Conservation (phyloP, 2,888 invertebrate species). For the Archips crataeganus region DNA sequence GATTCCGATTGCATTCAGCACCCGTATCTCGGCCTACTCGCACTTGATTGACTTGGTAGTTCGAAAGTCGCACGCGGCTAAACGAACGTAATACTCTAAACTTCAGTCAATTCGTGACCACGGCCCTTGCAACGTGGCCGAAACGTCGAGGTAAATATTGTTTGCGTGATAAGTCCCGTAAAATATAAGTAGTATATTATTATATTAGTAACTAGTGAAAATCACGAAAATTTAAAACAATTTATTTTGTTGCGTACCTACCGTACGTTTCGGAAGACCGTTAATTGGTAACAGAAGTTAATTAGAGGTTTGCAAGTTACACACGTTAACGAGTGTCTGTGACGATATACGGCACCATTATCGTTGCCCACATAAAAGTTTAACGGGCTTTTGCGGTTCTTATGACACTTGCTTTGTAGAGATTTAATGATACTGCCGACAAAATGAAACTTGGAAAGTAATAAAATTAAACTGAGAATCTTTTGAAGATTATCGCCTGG, state of each 20-base stretch:
- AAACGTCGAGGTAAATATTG: too few species aligned
- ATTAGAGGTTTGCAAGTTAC: slow-evolving; percentile 49
- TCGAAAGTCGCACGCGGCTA: too few species aligned
- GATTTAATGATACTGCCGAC: slow-evolving; percentile 14
- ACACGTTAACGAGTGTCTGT: slow-evolving; percentile 48
- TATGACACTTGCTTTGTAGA: slow-evolving; percentile 19
- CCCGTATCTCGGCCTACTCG: too few species aligned
- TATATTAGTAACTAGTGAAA: too few species aligned
- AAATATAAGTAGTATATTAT: too few species aligned
- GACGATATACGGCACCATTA: slow-evolving; percentile 38
- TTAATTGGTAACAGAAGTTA: slow-evolving; percentile 52
- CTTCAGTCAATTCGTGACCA: too few species aligned
- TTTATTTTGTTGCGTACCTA: slow-evolving; percentile 32
- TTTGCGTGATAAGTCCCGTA: too few species aligned
- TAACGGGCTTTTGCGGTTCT: slow-evolving; percentile 18
- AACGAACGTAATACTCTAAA: too few species aligned
- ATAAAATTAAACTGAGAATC: background rate
- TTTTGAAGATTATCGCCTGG: background rate
- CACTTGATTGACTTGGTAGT: too few species aligned
- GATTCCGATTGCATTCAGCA: too few species aligned
- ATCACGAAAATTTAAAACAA: slow-evolving; percentile 29
- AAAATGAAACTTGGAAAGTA: slow-evolving; percentile 3
- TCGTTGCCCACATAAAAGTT: slow-evolving; percentile 30
- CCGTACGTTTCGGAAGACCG: slow-evolving; percentile 29
- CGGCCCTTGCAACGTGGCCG: too few species aligned